phyloP scores from a whole-genome alignment of 2,113 vertebrate genomes.

The Dasyornis broadbenti region DNA sequence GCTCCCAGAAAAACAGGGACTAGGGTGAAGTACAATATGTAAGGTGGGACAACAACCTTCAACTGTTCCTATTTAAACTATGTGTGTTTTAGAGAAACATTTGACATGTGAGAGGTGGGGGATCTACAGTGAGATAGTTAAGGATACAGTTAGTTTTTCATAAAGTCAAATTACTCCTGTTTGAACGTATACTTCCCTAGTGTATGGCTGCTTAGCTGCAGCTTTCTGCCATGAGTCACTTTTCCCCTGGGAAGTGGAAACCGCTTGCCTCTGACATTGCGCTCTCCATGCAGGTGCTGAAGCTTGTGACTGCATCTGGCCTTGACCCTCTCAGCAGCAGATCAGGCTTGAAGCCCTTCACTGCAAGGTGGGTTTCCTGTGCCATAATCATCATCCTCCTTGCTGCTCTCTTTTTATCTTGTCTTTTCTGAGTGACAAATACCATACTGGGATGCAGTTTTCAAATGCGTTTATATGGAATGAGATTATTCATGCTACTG shows the following conservation, averaged over 20 bases:
- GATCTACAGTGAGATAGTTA: neutral
- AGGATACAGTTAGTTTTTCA: neutral
- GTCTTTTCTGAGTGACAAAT: neutral
- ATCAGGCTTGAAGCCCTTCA: rapidly evolving
- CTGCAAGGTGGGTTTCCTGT: neutral
- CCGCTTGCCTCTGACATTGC: neutral
- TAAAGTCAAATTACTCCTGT: neutral
- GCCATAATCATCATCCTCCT: neutral
- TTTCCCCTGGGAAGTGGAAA: neutral
- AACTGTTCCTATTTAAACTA: neutral
- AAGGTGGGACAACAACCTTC: neutral
- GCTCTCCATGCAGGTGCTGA: neutral
- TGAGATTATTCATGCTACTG: neutral
- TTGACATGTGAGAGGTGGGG: neutral
- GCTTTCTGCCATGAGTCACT: neutral
- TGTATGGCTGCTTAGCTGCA: neutral
- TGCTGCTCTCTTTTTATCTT: neutral
- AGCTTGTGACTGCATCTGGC: neutral
- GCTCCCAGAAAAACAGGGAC: neutral
- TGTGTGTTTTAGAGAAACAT: neutral
- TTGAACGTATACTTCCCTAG: neutral
- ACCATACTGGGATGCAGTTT: neutral
- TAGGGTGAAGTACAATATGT: neutral
- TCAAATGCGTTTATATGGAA: neutral
- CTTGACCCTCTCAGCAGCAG: neutral